Base-by-base conservation (phyloP, 2,888 invertebrate species). In the Drosophila testacea region DNA sequence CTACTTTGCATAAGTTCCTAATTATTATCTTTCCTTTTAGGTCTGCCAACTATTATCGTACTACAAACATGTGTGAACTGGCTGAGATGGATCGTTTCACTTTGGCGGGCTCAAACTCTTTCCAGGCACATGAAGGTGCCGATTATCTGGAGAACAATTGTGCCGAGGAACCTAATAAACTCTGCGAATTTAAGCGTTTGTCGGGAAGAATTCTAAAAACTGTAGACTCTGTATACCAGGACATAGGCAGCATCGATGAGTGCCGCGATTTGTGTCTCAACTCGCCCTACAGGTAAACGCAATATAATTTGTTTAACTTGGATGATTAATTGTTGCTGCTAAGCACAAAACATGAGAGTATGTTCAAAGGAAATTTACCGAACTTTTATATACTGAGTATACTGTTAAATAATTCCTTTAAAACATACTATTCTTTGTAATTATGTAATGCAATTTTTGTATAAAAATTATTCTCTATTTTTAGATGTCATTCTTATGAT, bases 91-190 rank as follows among this genome's bases (percentile, higher is more conserved):
- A 97, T 93, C 95, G 97, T 83, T 95, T 97, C 93, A 97, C 97
- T 60, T 94, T 97, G 89, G 97, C 96, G 69, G 97, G 97, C 88
- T 96, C 96, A 73, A 96, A 94, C 89, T 95, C 96, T 84, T 96
- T 97, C 93, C 95, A 95, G 91, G 93, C 94, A 72, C 94, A 94
- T 77, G 94, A 94, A 92, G 94, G 94, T 93, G 93, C 88, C 90
- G 97, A 97, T 92, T 97, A 97, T 93, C 94, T 97, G 93, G 97
- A 98, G 93, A 97, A 97, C 93, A 97, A 97, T 93, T 98, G 97
- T 93, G 97, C 97, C 55, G 97, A 97, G 90, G 97, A 98, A 91
- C 97, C 97, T 39, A 96, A 97, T 56, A 97, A 97, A 92, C 94
- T 98, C 78, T 98, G 98, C 93, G 97, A 98, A 93, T 98, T 98